phyloP scores from a whole-genome alignment of 1,140 invertebrate genomes.

The Penaeus japonicus region DNA sequence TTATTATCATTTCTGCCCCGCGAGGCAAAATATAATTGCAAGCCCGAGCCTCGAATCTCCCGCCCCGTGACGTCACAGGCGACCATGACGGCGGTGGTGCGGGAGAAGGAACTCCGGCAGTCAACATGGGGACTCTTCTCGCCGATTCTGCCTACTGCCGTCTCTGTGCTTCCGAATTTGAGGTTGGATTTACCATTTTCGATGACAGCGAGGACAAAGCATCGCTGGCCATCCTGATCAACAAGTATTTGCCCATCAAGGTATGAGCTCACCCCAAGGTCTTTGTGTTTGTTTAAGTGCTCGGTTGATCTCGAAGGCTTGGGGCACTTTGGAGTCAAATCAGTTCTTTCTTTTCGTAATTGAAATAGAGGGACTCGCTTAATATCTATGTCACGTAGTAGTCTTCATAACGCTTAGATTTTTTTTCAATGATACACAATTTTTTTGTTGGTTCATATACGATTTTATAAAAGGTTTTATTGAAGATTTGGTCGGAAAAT shows the following conservation, averaged over 20 bases:
- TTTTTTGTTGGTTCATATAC: too few relatives aligned
- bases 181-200: slow-evolving; percentile 44
- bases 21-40: too few relatives aligned
- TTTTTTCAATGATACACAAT: too few relatives aligned
- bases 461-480: too few relatives aligned
- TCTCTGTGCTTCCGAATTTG: slow-evolving; percentile 38
- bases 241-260: slow-evolving; percentile 51
- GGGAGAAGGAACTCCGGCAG: too few relatives aligned
- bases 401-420: too few relatives aligned
- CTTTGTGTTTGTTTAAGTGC: not conserved
- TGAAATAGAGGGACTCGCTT: too few relatives aligned
- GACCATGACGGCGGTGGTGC: not conserved
- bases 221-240: slow-evolving; percentile 47
- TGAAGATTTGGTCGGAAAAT: too few relatives aligned
- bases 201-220: slow-evolving; percentile 48
- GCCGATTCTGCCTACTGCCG: slow-evolving; percentile 34
- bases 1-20: too few relatives aligned
- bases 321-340: slow-evolving; percentile 32
- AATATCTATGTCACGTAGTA: too few relatives aligned
- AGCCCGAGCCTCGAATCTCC: not conserved
- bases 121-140: slow-evolving; percentile 33
- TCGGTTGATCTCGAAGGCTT: slow-evolving; percentile 11
- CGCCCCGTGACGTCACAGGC: not conserved
- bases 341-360: not conserved
- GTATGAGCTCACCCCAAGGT: not conserved